Base-by-base conservation (phyloP, 2,113 vertebrate genomes). In the Maccullochella peelii region DNA sequence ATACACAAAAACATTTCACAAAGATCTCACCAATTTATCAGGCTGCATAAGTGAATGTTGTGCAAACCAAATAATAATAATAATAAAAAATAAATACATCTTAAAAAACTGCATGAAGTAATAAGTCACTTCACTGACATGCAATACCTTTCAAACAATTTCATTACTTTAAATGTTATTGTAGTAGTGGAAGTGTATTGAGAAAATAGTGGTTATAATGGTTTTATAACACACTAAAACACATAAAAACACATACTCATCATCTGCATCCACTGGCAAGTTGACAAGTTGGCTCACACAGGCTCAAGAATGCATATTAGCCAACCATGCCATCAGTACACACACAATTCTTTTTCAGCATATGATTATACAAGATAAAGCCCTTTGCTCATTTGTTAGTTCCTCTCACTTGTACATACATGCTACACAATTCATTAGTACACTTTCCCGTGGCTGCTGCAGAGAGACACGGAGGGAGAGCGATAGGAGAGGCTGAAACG, bases 371-470 rank as follows among this genome's bases (percentile, higher is more conserved):
- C 47, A 69, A 55, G n/a, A 33, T 40, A 2, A 30, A 11, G 50
- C 7, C 36, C 8, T 68, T 63, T 67, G 9, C 23, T 79, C 27
- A 55, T 9, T 20, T 27, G 30, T 30, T n/a, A 8, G 65, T 38
- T 33, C 55, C 33, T 44, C 36, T n/a, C 71, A 82, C 52, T 63
- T 80, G 80, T 82, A 1, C 38, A 21, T 10, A 63, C 62, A 73
- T 3, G 62, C 73, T 27, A 10, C 10, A 62, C 15, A 7, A 73
- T 73, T 63, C 8, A 84, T 33, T 15, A 38, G 47, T 5, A 11
- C 21, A 47, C 12, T 66, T 40, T 7, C 40, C 20, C 21, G 52
- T 36, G 25, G 68, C 47, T 44, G 38, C 23, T 58, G 61, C 33
- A 42, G 74, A 73, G 23, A n/a, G 49, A 8, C 6, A 47, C 0